phyloP scores from a whole-genome alignment of 2,888 invertebrate genomes.

The Amblyjoppa proteus region DNA sequence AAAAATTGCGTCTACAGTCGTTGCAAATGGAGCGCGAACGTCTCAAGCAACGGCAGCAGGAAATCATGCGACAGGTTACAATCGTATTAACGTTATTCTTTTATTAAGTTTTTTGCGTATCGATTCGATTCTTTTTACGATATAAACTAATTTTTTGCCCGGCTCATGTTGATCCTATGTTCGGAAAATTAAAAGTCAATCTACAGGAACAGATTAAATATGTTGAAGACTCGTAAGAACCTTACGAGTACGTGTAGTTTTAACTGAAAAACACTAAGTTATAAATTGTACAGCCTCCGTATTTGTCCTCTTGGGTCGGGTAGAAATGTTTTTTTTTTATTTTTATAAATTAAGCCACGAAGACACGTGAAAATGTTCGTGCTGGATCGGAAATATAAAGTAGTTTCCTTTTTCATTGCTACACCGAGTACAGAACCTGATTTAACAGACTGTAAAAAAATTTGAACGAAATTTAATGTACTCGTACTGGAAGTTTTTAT shows the following conservation, averaged over 20 bases:
- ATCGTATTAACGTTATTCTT: slow-evolving; percentile 12
- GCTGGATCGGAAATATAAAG: neutral
- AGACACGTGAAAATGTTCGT: neutral
- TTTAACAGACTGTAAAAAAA: neutral
- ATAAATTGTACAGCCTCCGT: neutral
- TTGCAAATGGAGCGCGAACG: slow-evolving; percentile 95
- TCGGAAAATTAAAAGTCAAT: neutral
- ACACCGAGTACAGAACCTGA: neutral
- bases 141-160: neutral
- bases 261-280: neutral
- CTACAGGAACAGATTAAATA: neutral
- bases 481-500: too few species aligned
- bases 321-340: neutral
- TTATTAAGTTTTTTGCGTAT: neutral
- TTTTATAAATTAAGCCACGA: neutral
- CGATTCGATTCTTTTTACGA: neutral
- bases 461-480: too few species aligned
- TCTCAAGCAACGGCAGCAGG: slow-evolving; percentile 95
- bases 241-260: neutral
- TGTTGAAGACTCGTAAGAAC: neutral
- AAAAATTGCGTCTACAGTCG: slow-evolving; percentile 92
- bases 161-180: neutral
- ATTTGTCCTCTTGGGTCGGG: neutral
- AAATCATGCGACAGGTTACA: slow-evolving; percentile 93
- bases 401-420: neutral